Evolutionary conservation across 2,888 invertebrate genomes (phyloP).

Genomic region (Eupithecia centaureata): DNA sequence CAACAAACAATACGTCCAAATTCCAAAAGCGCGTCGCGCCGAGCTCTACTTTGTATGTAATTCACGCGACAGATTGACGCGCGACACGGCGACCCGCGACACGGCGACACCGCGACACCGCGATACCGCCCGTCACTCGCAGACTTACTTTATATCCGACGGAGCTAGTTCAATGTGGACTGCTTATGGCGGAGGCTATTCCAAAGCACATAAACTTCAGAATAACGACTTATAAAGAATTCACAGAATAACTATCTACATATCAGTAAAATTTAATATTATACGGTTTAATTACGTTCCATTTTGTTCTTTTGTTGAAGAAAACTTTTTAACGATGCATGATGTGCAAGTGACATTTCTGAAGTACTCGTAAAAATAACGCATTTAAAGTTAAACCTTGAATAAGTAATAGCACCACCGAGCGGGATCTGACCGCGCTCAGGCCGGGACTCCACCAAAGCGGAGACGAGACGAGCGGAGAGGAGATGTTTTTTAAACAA

Average conservation of each 20-base stretch:
- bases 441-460: too few relatives aligned
- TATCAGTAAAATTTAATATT: neutral
- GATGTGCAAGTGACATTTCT: constrained; percentile 3
- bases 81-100: constrained; percentile 52
- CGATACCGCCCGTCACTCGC: constrained; percentile 53
- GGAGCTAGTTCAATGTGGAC: constrained; percentile 21
- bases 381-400: neutral
- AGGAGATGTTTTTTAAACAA: too few relatives aligned
- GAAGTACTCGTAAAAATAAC: neutral
- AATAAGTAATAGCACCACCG: too few relatives aligned
- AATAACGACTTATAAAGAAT: constrained; percentile 3
- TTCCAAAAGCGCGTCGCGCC: constrained; percentile 20
- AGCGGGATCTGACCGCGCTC: constrained; percentile 14
- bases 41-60: constrained; percentile 52
- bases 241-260: neutral
- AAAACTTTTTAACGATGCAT: neutral
- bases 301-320: constrained; percentile 2
- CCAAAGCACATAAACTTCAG: neutral
- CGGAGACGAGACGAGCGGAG: too few relatives aligned
- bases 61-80: constrained; percentile 66
- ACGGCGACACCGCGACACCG: constrained; percentile 25
- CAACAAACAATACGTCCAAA: constrained; percentile 6
- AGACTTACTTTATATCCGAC: constrained; percentile 57
- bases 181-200: constrained; percentile 34
- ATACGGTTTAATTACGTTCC: neutral